Evolutionary conservation across 2,888 invertebrate genomes (phyloP).

Genomic region (Sesia apiformis): DNA sequence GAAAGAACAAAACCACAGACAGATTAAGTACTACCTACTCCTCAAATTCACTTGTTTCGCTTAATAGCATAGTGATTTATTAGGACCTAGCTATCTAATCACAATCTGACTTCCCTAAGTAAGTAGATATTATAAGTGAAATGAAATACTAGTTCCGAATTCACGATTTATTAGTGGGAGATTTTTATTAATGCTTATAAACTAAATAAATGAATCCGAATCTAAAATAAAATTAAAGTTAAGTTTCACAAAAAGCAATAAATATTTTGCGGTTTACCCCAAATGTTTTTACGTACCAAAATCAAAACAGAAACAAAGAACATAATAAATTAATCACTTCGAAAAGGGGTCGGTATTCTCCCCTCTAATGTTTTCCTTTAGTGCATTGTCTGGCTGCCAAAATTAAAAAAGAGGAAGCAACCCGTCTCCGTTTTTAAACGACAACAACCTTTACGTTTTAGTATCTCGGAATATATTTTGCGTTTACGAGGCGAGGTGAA

Average conservation of each 20-base stretch:
- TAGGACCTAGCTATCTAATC: no score
- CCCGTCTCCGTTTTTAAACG: constrained; percentile 46
- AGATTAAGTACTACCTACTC: no score
- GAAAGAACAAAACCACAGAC: no score
- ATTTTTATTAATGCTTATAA: no score
- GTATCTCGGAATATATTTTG: background rate
- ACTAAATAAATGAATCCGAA: background rate
- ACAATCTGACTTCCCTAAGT: no score
- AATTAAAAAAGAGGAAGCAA: constrained; percentile 66
- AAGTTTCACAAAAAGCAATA: background rate
- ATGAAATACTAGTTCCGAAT: no score
- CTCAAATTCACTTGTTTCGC: no score
- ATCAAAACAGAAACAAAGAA: constrained; percentile 69
- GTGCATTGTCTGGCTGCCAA: constrained; percentile 66
- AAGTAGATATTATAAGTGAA: no score
- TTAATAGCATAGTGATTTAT: no score
- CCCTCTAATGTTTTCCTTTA: constrained; percentile 67
- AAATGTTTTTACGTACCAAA: constrained; percentile 17
- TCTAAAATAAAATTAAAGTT: no score
- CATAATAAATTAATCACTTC: constrained; percentile 71
- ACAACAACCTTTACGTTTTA: constrained; percentile 42
- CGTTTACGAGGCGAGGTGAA: no score
- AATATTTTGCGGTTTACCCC: background rate
- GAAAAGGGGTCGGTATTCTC: constrained; percentile 53
- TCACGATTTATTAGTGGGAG: no score